Evolutionary conservation across 2,888 invertebrate species (phyloP).

Genomic region (Mesoligia furuncula): DNA sequence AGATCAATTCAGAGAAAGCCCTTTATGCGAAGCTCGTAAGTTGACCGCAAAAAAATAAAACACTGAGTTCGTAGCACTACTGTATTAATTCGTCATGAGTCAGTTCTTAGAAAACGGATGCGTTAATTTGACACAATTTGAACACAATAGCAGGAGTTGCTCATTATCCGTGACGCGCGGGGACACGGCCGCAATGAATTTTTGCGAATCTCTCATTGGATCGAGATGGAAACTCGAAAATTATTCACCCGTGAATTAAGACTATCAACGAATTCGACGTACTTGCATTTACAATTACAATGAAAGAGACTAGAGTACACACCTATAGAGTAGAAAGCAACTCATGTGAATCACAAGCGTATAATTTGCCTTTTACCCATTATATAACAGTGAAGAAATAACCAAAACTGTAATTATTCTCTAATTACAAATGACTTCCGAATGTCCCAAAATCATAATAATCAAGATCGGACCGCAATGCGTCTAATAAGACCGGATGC

Average conservation of each 20-base stretch:
- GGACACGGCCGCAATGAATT: constrained; percentile 54
- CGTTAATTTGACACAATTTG: constrained; percentile 69
- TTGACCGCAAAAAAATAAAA: constrained; percentile 55
- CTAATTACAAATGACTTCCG: constrained; percentile 45
- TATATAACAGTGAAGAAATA: constrained; percentile 36
- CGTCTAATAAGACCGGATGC: constrained; percentile 56
- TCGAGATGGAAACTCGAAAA: constrained; percentile 44
- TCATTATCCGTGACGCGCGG: constrained; percentile 61
- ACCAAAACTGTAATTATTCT: constrained; percentile 36
- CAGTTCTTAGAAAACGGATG: constrained; percentile 69
- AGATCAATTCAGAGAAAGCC: constrained; percentile 47
- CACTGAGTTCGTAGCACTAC: constrained; percentile 32
- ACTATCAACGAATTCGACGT: constrained; percentile 24
- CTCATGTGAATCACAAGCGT: constrained; percentile 18
- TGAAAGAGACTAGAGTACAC: constrained; percentile 4
- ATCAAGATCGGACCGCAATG: constrained; percentile 35
- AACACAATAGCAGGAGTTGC: constrained; percentile 65
- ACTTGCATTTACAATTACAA: constrained; percentile 14
- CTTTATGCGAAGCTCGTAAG: constrained; percentile 41
- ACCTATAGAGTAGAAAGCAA: constrained; percentile 25
- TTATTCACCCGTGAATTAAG: constrained; percentile 56
- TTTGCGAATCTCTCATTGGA: constrained; percentile 58
- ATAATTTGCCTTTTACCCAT: constrained; percentile 15
- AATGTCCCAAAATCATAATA: constrained; percentile 44
- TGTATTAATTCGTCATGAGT: constrained; percentile 56